These are phyloP conservation scores for Lottia gigantea DNA, from an alignment of 2,888 invertebrate genomes.

Conservation along the genomic window DNA sequence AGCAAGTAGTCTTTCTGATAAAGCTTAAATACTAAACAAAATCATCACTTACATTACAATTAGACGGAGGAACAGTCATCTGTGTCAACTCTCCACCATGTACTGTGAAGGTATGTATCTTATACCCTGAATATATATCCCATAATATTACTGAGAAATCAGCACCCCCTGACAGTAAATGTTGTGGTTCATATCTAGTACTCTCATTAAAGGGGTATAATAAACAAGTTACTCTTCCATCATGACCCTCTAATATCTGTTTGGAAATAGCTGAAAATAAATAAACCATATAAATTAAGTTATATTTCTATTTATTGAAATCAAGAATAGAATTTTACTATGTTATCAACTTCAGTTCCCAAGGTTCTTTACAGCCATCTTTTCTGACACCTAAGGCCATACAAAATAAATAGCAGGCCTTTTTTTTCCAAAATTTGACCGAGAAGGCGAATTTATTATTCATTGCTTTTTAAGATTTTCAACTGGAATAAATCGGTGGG, in stretches of 20 bases:
- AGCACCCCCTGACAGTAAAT: slow-evolving; percentile 91
- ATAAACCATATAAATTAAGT: background rate
- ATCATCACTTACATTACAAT: slow-evolving; percentile 71
- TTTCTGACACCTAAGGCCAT: too few species aligned
- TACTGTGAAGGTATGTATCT: slow-evolving; percentile 94
- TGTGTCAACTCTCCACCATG: slow-evolving; percentile 98
- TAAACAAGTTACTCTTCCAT: slow-evolving; percentile 92
- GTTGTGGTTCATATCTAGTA: slow-evolving; percentile 72
- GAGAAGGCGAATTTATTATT: too few species aligned
- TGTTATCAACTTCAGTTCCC: too few species aligned
- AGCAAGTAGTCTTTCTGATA: too few species aligned
- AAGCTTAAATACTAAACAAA: background rate
- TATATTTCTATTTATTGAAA: too few species aligned
- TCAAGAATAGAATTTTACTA: too few species aligned
- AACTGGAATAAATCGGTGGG: too few species aligned
- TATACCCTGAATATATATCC: slow-evolving; percentile 90
- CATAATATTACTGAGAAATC: slow-evolving; percentile 98
- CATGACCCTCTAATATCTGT: slow-evolving; percentile 77
- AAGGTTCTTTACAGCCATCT: too few species aligned
- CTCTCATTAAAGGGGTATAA: slow-evolving; percentile 92
- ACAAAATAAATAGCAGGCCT: too few species aligned
- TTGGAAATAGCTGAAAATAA: slow-evolving; percentile 44
- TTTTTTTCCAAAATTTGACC: too few species aligned
- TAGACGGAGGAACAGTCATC: slow-evolving; percentile 91
- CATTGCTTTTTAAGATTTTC: too few species aligned